phyloP scores from a whole-genome alignment of 2,113 vertebrate species.

The Tricholaema leucomelas region DNA sequence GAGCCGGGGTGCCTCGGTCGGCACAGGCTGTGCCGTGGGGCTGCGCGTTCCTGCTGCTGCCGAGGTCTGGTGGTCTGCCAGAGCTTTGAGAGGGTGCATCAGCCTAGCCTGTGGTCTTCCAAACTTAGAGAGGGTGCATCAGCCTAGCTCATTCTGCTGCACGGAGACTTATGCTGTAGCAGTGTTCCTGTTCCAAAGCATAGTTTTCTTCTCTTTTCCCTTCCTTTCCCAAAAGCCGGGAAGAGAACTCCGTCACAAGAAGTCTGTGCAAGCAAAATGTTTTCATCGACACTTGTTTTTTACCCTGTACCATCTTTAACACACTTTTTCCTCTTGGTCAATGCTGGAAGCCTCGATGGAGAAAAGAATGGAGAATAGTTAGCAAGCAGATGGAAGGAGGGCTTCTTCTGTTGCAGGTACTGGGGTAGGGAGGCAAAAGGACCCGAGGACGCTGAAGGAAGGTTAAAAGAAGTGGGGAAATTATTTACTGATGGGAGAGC shows the following conservation, averaged over 20 bases:
- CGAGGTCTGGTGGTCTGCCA: no score
- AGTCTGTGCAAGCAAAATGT: no score
- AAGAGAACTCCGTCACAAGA: fast-evolving
- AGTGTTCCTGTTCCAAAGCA: fast-evolving
- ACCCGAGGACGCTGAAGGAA: not conserved
- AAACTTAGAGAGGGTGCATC: fast-evolving
- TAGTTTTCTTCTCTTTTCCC: fast-evolving
- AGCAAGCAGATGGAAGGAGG: no score
- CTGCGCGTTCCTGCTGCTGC: fast-evolving
- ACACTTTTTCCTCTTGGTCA: fast-evolving
- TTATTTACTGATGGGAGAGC: not conserved
- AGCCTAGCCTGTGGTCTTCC: no score
- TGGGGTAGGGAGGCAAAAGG: not conserved
- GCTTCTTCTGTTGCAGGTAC: not conserved
- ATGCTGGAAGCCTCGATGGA: not conserved
- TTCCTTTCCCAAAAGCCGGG: not conserved
- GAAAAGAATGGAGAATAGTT: not conserved
- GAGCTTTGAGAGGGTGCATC: no score
- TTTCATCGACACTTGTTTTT: fast-evolving
- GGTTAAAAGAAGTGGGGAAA: not conserved
- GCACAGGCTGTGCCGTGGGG: no score
- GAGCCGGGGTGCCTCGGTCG: fast-evolving
- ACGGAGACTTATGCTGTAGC: not conserved
- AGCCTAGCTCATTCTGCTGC: fast-evolving
- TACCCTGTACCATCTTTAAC: fast-evolving